Base-by-base conservation (phyloP, 2,797 vertebrate genomes). In the Alca torda region DNA sequence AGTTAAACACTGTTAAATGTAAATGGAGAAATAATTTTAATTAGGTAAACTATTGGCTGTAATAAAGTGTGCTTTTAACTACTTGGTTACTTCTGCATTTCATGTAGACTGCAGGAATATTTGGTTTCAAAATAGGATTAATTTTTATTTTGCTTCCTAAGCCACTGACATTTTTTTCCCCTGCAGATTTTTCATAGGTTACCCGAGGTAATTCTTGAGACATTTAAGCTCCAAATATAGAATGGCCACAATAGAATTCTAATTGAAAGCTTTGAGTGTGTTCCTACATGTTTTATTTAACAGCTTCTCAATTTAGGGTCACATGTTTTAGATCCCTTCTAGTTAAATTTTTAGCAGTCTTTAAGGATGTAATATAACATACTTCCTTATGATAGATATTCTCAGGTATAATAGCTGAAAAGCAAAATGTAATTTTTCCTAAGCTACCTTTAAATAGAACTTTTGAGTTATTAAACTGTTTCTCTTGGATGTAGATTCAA, bases 201-300 rank as follows among this genome's bases (percentile, higher is more conserved):
- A 95, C 17, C 21, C 54, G 75, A 92, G 90, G 81, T 93, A 81
- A 61, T 93, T 92, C 86, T 94, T 85, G 64, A 95, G 88, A 87
- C 72, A 80, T 83, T 87, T 45, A 89, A 89, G 68, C 64, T 90
- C 81, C 75, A 95, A 78, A 96, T 95, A 92, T 92, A 95, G 88
- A 75, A 64, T 87, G 85, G 51, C 87, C 76, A 88, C 82, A 84
- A 48, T 0, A 87, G 95, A 93, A 94, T 93, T 95, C 81, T 61
- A 69, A 59, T 92, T 94, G 86, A 90, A 93, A 70, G 53, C 86
- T 80, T 33, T 75, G 72, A 91, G 56, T 53, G 17, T 91, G 80
- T 96, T 96, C 78, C 70, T 94, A 60, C 67, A 93, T 97, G 67
- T 87, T 96, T 97, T 95, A 96, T 97, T 97, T 87, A 97, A 89